Conservation (phyloP, 2,888 invertebrate genomes). For the Eristalis tenax region DNA sequence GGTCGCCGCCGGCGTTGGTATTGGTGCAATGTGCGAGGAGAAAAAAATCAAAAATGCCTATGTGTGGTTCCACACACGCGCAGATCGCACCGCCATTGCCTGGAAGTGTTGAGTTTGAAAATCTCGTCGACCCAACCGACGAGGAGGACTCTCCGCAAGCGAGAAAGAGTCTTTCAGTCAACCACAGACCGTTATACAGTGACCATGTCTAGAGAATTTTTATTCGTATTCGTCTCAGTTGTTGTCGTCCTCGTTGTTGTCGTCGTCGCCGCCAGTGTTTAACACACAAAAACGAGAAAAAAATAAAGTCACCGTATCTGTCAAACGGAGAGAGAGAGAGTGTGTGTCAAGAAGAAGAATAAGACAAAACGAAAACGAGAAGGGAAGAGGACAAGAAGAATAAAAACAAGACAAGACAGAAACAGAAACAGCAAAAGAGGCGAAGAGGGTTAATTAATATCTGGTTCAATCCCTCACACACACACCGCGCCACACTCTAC, state of each 20-base stretch:
- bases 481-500: slow-evolving; percentile 19
- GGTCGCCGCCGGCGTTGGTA: slow-evolving; percentile 6
- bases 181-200: slow-evolving; percentile 78
- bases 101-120: slow-evolving; percentile 57
- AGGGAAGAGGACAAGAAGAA: neutral
- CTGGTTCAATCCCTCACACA: slow-evolving; percentile 66
- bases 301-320: neutral
- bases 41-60: slow-evolving; percentile 17
- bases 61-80: slow-evolving; percentile 60
- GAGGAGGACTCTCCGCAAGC: slow-evolving; percentile 50
- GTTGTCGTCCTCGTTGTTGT: slow-evolving; percentile 56
- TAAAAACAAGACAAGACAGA: slow-evolving; percentile 13
- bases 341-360: neutral
- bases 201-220: slow-evolving; percentile 75
- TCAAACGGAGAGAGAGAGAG: slow-evolving; percentile 37
- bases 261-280: slow-evolving; percentile 4
- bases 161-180: slow-evolving; percentile 75
- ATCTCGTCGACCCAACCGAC: slow-evolving; percentile 30
- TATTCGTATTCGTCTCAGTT: slow-evolving; percentile 57
- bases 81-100: slow-evolving; percentile 51
- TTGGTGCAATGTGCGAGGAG: neutral
- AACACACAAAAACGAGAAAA: slow-evolving; percentile 13
- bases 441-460: slow-evolving; percentile 66
- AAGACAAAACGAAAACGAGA: slow-evolving; percentile 22
- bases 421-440: slow-evolving; percentile 11